Conservation (phyloP, 2,113 vertebrate species). For the Ivindomyrus marchei region DNA sequence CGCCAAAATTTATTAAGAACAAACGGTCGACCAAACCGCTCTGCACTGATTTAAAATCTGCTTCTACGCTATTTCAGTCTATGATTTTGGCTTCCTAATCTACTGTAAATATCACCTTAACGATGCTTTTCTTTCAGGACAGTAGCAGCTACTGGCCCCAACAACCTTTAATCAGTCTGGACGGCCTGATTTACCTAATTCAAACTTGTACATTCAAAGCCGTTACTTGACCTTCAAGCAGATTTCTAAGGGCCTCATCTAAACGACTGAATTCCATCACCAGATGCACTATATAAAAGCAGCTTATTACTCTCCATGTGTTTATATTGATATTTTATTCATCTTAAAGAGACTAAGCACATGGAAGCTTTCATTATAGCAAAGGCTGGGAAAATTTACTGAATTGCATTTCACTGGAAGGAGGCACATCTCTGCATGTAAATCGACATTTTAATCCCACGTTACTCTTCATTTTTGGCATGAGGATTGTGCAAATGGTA, state of each 20-base stretch:
- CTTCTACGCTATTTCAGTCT: neutral
- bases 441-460: neutral
- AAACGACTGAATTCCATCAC: neutral
- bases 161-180: neutral
- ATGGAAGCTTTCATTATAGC: neutral
- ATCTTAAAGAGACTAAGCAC: neutral
- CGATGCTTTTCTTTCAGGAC: neutral
- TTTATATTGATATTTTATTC: neutral
- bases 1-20: neutral
- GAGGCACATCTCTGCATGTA: neutral
- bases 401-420: neutral
- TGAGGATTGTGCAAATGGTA: neutral
- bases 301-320: neutral
- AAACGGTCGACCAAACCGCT: neutral
- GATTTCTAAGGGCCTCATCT: neutral
- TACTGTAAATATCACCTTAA: neutral
- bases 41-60: neutral
- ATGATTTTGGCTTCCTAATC: neutral
- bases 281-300: neutral
- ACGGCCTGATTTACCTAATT: neutral
- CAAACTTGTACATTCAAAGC: neutral
- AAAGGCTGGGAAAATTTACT: neutral
- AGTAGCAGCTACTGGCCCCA: neutral
- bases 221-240: neutral
- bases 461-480: neutral